Evolutionary conservation across 1,140 invertebrate species (phyloP), one percentile per base, ranked within the genome.

Genomic region (Bactericera cockerelli): DNA sequence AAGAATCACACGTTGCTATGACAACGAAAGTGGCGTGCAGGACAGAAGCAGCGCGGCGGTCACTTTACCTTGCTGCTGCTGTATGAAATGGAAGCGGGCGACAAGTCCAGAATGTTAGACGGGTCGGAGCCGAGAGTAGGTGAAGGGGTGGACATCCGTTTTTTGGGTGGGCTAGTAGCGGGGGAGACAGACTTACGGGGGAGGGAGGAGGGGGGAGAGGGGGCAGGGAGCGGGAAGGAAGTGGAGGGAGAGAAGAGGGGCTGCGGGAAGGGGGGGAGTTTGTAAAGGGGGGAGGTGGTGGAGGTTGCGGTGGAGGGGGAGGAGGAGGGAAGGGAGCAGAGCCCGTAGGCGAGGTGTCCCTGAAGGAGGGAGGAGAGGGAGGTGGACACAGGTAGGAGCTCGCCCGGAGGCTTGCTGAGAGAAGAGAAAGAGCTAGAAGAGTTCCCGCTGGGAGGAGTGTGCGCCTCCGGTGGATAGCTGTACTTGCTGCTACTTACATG

Each of bases 371-470:
- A 49, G n/a, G 42, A 49, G 4, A 49, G n/a, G 19, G 42, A 49
- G 22, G 42, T 49, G 8, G 42, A 16, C n/a, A 16, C n/a, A n/a
- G 42, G 42, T 16, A 49, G 19, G 22, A 49, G n/a, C 4, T 49
- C 42, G 3, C n/a, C n/a, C 4, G 42, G 22, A 19, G n/a, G n/a
- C 19, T 49, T 16, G 22, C 4, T n/a, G n/a, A n/a, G n/a, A n/a
- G n/a, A n/a, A 31, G 28, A 31, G 42, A 49, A 49, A 49, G 42
- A 49, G 19, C 19, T 49, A 49, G 42, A 49, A 49, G 42, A 49
- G 42, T 10, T 8, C 10, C 33, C 33, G 19, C 8, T 4, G 19
- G 22, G 22, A 10, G n/a, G 4, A 8, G n/a, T 16, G 4, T 6
- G 42, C 19, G 8, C n/a, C 22, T 49, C 42, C 8, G 22, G 42